Evolutionary conservation across 2,888 invertebrate species (phyloP).

Genomic region (Phrixothrix hirtus): DNA sequence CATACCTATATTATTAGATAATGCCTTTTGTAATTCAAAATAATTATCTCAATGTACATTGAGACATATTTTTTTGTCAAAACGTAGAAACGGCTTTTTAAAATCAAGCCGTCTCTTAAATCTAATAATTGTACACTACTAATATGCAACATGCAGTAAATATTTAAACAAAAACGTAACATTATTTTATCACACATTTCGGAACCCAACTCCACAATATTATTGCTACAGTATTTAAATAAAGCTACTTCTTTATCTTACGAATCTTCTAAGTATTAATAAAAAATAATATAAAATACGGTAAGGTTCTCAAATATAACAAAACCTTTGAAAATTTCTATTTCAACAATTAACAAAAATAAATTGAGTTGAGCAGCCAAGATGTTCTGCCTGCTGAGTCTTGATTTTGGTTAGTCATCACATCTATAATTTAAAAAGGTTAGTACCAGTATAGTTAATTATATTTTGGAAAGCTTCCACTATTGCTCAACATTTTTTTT

Average conservation of each 20-base stretch:
- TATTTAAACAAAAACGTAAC: slow-evolving; percentile 38
- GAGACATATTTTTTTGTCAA: slow-evolving; percentile 10
- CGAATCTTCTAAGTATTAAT: slow-evolving; percentile 8
- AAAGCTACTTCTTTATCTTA: slow-evolving; percentile 16
- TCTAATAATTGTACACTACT: slow-evolving; percentile 28
- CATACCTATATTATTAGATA: slow-evolving; percentile 17
- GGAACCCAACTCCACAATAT: slow-evolving; percentile 49
- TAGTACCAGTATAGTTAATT: too few species aligned
- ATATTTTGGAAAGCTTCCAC: too few species aligned
- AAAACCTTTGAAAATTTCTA: slow-evolving; percentile 3
- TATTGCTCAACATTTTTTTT: too few species aligned
- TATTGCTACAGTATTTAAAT: slow-evolving; percentile 59
- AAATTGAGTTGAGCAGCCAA: slow-evolving; percentile 23
- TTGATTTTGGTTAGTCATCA: too few species aligned
- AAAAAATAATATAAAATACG: slow-evolving; percentile 8
- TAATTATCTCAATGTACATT: slow-evolving; percentile 26
- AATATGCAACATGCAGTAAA: slow-evolving; percentile 40
- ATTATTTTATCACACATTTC: slow-evolving; percentile 49
- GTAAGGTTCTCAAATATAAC: slow-evolving; percentile 1
- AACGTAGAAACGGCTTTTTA: slow-evolving; percentile 19
- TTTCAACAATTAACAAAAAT: slow-evolving; percentile 8
- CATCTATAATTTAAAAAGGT: too few species aligned
- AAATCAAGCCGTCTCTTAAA: slow-evolving; percentile 3
- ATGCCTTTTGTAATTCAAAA: slow-evolving; percentile 13
- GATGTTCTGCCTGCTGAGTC: slow-evolving; percentile 17